Evolutionary conservation across 2,888 invertebrate species (phyloP), one percentile per base, ranked within the genome.

Genomic region (Apotomis turbidana): DNA sequence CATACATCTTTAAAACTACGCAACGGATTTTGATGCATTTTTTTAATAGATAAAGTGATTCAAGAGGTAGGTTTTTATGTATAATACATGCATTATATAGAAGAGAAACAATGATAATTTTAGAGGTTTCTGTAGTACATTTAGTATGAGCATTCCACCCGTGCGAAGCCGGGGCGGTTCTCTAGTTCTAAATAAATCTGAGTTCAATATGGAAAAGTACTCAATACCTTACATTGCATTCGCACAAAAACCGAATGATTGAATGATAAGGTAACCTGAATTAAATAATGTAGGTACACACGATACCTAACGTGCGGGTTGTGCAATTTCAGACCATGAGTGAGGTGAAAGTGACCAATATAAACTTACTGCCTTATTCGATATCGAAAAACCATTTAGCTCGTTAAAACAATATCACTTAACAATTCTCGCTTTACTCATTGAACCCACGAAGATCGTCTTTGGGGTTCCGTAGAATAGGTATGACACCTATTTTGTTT

Each of bases 341-440:
- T 46, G 62, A 74, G 63, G 79, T 80, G 80, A 80, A 80, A 80
- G 80, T 79, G 62, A 44, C 49, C 75, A 73, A 74, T 77, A 74
- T 74, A 71, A 74, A 60, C 38, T 46, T 10, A 3, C 67, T 9
- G 46, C 57, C 44, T 8, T 66, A 67, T 49, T 67, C 57, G 58
- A 58, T 58, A 67, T 67, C 49, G 27, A 55, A 64, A 44, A 44
- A 64, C 12, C 55, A 55, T 64, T 61, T 54, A 64, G n/a, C 15
- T 44, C 15, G 41, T 63, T 64, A 55, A 13, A 27, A 55, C 41
- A 55, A 64, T 44, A 44, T 15, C 54, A 44, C 54, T 64, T 55
- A 64, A 9, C 15, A 44, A 10, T 55, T 46, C 3, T 41, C n/a
- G 13, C 9, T 36, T 49, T 49, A 57, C 15, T n/a, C 41, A 27